Base-by-base conservation (phyloP, 2,797 vertebrate species). In the Chrosomus eos region DNA sequence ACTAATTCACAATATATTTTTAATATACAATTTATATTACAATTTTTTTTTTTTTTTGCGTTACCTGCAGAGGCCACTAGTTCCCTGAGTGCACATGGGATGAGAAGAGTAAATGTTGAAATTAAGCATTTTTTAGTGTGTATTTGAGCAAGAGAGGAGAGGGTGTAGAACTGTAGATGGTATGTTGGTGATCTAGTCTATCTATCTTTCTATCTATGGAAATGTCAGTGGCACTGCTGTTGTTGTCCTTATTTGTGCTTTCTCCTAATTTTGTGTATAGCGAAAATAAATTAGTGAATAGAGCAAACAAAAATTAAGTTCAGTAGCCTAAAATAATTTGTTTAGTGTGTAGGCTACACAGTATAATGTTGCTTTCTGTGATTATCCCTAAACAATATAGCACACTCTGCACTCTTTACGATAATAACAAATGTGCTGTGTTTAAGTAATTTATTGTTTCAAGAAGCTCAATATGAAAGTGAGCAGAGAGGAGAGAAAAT, bases 1-100 rank as follows among this genome's bases (percentile, higher is more conserved):
- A 43, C 11, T 13, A 43, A 11, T 43, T 43, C 40, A 43, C 40
- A 11, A 43, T 13, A 13, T 13, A 43, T 43, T 43, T 11, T 43
- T n/a, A n/a, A n/a, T n/a, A n/a, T n/a, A n/a, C n/a, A n/a, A n/a
- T n/a, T n/a, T n/a, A n/a, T n/a, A n/a, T n/a, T n/a, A n/a, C n/a
- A n/a, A n/a, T n/a, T 14, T 4, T 14, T 14, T 45, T 14, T 1
- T 13, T 13, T 14, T 45, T 48, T 5, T 1, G 0, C 0, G 16
- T 48, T 48, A 48, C 16, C 4, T 16, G 45, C 14, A 48, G 3
- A 43, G 40, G 40, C 11, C 40, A 43, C 48, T 48, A 48, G 16
- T 48, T 48, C 16, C 48, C 16, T 18, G 18, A 19, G 5, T 51
- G 16, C 0, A 5, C 48, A 51, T 51, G 1, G 5, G 48, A 19